Percentiles rank a stretch among this genome's conserved stretches.
These are phyloP conservation scores for Bimastos eiseni DNA, from an alignment of 2,888 invertebrate genomes.

Conservation along the genomic window DNA sequence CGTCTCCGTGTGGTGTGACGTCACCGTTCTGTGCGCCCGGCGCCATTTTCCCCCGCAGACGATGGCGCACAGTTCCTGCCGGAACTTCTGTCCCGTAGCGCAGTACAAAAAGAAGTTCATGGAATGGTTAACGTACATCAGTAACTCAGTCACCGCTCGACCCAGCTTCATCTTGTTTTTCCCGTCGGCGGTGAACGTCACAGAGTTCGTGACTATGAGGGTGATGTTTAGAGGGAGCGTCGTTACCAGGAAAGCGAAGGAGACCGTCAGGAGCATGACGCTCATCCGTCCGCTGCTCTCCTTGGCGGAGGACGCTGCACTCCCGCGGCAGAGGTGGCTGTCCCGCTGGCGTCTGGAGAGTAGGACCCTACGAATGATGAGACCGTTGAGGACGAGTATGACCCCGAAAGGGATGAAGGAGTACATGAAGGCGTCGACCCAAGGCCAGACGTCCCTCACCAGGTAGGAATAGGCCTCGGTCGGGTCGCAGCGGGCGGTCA, in stretches of 20 bases:
- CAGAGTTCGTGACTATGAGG: neutral
- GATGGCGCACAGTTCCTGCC: conserved; percentile 34
- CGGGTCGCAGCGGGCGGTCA: conserved; percentile 7
- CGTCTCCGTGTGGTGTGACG: conserved; percentile 2
- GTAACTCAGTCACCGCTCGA: conserved; percentile 51
- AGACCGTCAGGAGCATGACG: conserved; percentile 55
- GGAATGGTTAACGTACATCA: conserved; percentile 59
- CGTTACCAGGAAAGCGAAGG: conserved; percentile 55
- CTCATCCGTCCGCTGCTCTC: conserved; percentile 47
- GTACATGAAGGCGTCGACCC: conserved; percentile 57
- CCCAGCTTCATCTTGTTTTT: conserved; percentile 48
- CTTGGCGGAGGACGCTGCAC: conserved; percentile 31
- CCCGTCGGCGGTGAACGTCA: neutral
- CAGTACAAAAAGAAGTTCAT: conserved; percentile 53
- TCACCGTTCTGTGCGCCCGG: neutral
- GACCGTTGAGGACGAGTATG: conserved; percentile 52
- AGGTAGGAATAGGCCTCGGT: conserved; percentile 38
- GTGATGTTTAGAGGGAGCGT: conserved; percentile 54
- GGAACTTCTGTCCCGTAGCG: conserved; percentile 46
- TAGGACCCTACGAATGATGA: conserved; percentile 56
- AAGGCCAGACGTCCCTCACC: conserved; percentile 53
- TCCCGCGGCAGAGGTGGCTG: neutral
- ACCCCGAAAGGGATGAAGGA: conserved; percentile 55
- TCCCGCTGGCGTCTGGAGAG: neutral
- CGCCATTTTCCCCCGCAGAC: neutral